Percentiles rank a stretch among this genome's conserved stretches.
Conservation (phyloP, 1,140 invertebrate species). For the Monochamus saltuarius region DNA sequence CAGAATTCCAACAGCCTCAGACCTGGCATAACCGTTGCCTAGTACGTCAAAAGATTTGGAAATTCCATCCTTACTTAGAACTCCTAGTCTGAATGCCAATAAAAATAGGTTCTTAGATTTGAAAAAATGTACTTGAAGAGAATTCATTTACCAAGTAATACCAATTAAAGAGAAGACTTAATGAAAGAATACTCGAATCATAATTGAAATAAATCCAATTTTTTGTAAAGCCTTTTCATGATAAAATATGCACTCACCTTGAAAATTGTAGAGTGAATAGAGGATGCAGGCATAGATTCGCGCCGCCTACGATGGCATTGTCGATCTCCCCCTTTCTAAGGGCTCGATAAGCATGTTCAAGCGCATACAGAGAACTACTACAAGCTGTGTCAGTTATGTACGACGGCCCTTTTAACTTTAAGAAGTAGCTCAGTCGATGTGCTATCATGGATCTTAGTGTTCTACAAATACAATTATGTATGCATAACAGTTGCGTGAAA, state of each 20-base stretch:
- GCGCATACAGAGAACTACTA: conserved; percentile 81
- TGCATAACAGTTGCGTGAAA: too few relatives aligned
- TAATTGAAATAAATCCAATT: neutral
- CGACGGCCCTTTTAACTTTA: conserved; percentile 74
- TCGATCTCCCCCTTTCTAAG: conserved; percentile 80
- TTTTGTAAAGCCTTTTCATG: too few relatives aligned
- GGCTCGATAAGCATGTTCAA: conserved; percentile 79
- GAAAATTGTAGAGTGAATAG: conserved; percentile 82
- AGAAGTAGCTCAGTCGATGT: conserved; percentile 80
- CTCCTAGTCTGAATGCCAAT: conserved; percentile 66
- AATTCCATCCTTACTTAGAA: conserved; percentile 79
- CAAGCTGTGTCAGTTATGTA: conserved; percentile 87
- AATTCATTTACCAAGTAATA: too few relatives aligned
- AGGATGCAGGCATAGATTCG: conserved; percentile 81
- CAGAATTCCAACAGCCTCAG: conserved; percentile 74
- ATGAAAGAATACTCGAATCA: neutral
- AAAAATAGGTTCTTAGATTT: neutral
- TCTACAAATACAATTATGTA: too few relatives aligned
- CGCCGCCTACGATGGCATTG: conserved; percentile 82
- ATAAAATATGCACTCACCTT: conserved; percentile 48
- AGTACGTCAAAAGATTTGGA: conserved; percentile 89
- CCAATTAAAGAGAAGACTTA: too few relatives aligned
- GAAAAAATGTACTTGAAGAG: too few relatives aligned
- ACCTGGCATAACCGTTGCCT: conserved; percentile 74
- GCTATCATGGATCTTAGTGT: conserved; percentile 90